phyloP scores from a whole-genome alignment of 2,888 invertebrate species.

The Zootermopsis nevadensis region DNA sequence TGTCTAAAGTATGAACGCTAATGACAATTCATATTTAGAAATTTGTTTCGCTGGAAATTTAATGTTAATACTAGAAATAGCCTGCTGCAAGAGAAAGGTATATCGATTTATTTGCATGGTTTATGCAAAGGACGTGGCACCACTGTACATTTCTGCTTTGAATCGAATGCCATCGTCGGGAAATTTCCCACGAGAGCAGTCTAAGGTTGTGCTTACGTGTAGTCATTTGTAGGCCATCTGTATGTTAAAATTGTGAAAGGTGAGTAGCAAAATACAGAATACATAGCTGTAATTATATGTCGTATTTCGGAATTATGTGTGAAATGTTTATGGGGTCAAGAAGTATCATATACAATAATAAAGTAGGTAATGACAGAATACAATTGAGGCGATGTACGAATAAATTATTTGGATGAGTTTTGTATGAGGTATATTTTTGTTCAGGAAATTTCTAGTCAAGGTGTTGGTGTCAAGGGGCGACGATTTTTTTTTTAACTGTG shows the following conservation, averaged over 20 bases:
- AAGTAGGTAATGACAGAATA: not conserved
- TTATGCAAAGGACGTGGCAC: not conserved
- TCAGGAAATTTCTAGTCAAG: too few relatives aligned
- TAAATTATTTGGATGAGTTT: not conserved
- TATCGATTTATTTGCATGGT: not conserved
- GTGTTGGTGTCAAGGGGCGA: too few relatives aligned
- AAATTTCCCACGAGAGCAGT: not conserved
- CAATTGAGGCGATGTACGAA: not conserved
- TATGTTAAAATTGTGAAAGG: too few relatives aligned
- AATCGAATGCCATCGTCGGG: constrained; percentile 5
- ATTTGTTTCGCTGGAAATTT: not conserved
- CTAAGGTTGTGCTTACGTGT: not conserved
- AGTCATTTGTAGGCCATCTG: not conserved
- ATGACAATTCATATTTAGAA: not conserved
- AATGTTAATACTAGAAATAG: not conserved
- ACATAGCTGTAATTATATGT: too few relatives aligned
- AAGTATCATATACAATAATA: not conserved
- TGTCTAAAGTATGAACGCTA: not conserved
- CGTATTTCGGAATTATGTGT: not conserved
- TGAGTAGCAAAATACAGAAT: too few relatives aligned
- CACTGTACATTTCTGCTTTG: constrained; percentile 14
- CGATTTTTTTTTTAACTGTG: not conserved
- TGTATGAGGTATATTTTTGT: too few relatives aligned
- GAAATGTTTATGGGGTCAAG: not conserved
- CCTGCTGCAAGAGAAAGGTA: not conserved